Conservation (phyloP, 2,113 vertebrate species). For the Grus americana region DNA sequence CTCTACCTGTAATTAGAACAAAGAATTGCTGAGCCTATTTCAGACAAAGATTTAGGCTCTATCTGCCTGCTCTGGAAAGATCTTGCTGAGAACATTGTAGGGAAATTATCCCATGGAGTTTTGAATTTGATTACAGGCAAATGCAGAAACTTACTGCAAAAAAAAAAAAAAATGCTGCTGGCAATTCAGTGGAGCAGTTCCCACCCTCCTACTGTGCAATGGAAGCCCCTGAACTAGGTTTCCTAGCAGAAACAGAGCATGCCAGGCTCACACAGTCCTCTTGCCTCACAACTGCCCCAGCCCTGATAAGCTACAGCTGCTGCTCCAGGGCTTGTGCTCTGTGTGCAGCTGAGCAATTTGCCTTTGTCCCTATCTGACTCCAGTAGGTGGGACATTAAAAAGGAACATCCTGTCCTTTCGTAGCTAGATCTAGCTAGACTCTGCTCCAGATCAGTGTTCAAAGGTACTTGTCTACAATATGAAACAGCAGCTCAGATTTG, state of each 20-base stretch:
- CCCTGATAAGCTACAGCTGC: neutral
- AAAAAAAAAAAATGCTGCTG: neutral
- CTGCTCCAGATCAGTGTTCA: neutral
- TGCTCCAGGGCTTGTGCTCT: neutral
- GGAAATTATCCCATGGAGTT: neutral
- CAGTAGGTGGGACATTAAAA: neutral
- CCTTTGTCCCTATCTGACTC: neutral
- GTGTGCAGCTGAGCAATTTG: neutral
- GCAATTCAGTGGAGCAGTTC: neutral
- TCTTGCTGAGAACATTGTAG: neutral
- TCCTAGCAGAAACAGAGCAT: neutral
- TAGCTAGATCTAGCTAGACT: neutral
- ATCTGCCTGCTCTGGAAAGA: neutral
- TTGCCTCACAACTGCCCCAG: neutral
- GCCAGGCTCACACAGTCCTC: neutral
- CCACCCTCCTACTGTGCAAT: no score
- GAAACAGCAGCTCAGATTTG: neutral
- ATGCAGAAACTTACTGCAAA: neutral
- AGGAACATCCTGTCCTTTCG: neutral
- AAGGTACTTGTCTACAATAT: neutral
- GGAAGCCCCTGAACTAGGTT: accelerated
- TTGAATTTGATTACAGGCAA: neutral
- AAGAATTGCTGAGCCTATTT: neutral
- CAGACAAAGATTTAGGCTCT: neutral
- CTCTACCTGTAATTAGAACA: neutral